Percentiles rank a stretch among this genome's conserved stretches.
Conservation (phyloP, 2,113 vertebrate species). For the Ginglymostoma cirratum region DNA sequence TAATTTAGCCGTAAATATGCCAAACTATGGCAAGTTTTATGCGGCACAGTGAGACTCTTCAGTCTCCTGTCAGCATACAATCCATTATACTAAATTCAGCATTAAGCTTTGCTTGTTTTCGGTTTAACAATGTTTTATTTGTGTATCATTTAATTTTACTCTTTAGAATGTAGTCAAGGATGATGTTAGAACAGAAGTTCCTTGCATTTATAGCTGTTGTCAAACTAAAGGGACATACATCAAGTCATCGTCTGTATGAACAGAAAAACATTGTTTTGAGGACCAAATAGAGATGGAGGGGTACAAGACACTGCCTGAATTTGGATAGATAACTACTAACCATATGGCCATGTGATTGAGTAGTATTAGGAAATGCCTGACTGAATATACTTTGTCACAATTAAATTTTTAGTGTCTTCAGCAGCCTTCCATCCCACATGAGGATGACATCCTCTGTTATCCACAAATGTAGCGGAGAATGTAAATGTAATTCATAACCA, state of each 20-base stretch:
- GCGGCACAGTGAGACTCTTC: neutral
- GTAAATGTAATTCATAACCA: too few relatives aligned
- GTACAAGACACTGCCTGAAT: neutral
- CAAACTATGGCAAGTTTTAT: neutral
- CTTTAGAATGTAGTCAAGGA: neutral
- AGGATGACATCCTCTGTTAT: neutral
- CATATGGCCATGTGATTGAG: neutral
- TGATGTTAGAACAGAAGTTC: neutral
- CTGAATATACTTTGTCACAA: neutral
- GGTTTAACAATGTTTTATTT: neutral
- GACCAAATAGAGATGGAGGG: neutral
- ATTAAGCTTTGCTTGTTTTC: neutral
- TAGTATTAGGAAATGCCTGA: neutral
- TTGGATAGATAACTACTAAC: neutral
- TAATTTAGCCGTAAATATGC: conserved; percentile 9
- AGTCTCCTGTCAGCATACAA: neutral
- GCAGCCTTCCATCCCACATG: neutral
- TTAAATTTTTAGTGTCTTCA: neutral
- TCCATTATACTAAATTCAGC: neutral
- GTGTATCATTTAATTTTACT: neutral
- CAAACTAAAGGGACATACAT: neutral
- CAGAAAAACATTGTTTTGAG: neutral
- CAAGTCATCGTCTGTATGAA: neutral
- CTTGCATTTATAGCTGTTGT: neutral
- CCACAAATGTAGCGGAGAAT: too few relatives aligned